These are phyloP conservation scores for Rafetus swinhoei DNA, from an alignment of 2,113 vertebrate species.

Conservation along the genomic window DNA sequence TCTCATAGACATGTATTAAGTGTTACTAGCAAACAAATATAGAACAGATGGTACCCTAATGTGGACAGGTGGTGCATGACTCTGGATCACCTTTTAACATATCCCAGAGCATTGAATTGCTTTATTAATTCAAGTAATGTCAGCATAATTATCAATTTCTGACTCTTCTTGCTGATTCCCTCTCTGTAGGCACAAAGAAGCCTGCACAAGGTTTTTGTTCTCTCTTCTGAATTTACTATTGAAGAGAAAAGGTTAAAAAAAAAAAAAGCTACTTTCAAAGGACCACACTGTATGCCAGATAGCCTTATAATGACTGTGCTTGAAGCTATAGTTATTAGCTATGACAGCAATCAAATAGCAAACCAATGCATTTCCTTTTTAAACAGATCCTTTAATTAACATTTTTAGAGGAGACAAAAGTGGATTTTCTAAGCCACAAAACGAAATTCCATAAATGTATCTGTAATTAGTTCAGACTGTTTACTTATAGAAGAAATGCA, in stretches of 20 bases:
- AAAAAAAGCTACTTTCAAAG: not conserved
- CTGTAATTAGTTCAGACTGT: not conserved
- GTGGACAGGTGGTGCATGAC: not conserved
- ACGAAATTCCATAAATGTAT: not conserved
- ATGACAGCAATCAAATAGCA: not conserved
- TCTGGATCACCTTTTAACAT: not conserved
- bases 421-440: not conserved
- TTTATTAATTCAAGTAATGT: constrained; percentile 4
- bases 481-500: not conserved
- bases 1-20: constrained; percentile 3
- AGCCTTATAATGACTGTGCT: not conserved
- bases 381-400: not conserved
- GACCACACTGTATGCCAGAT: not conserved
- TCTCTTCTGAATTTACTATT: not conserved
- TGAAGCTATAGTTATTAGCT: not conserved
- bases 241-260: not conserved
- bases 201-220: not conserved
- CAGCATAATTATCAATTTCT: not conserved
- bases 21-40: not conserved
- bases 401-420: not conserved
- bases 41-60: not conserved
- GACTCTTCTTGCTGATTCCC: not conserved
- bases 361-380: not conserved
- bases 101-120: not conserved
- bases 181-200: not conserved